These are phyloP conservation scores for Pogonocherus hispidulus DNA, from an alignment of 2,888 invertebrate genomes.

Conservation along the genomic window DNA sequence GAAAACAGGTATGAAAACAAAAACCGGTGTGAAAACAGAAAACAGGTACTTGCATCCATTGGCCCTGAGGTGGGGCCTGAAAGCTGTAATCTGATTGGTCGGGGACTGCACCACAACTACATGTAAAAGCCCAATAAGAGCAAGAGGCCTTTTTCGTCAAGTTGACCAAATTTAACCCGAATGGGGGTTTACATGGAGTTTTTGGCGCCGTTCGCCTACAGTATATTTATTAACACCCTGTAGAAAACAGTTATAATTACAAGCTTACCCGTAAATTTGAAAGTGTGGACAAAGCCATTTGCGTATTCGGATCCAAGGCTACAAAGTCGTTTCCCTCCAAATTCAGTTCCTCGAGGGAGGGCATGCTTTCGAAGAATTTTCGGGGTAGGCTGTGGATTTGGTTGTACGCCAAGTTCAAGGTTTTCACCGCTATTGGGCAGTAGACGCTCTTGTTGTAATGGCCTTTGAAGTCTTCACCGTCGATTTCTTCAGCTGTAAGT, in stretches of 20 bases:
- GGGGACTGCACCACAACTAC: too few relatives aligned
- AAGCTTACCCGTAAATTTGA: slow-evolving; percentile 71
- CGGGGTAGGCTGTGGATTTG: slow-evolving; percentile 74
- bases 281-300: slow-evolving; percentile 72
- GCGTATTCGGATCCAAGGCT: slow-evolving; percentile 74
- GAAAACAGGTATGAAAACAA: too few relatives aligned
- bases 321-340: slow-evolving; percentile 76
- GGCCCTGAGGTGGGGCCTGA: too few relatives aligned
- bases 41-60: too few relatives aligned
- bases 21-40: too few relatives aligned
- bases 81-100: too few relatives aligned
- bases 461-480: slow-evolving; percentile 78
- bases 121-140: too few relatives aligned
- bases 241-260: not conserved
- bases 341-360: slow-evolving; percentile 73
- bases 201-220: too few relatives aligned
- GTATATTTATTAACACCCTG: too few relatives aligned
- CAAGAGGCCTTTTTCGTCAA: too few relatives aligned
- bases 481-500: slow-evolving; percentile 73
- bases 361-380: slow-evolving; percentile 76
- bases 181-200: too few relatives aligned
- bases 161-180: too few relatives aligned
- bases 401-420: slow-evolving; percentile 76
- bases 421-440: slow-evolving; percentile 73
- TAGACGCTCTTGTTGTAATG: slow-evolving; percentile 72